Conservation (phyloP, 1,140 invertebrate species). For the Sycophaga agraensis region DNA sequence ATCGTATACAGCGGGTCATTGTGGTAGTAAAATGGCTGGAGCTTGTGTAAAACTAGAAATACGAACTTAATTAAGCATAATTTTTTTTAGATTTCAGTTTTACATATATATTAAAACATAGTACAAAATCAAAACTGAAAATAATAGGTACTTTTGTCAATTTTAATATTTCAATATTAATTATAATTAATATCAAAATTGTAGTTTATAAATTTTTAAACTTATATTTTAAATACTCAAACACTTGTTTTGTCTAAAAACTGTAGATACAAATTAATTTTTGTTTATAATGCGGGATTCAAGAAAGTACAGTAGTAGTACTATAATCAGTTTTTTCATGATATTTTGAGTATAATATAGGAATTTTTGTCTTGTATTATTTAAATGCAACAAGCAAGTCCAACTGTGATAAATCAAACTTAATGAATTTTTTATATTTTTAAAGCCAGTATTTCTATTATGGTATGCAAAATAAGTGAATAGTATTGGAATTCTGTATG, state of each 20-base stretch:
- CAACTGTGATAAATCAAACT: background rate
- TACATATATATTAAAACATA: background rate
- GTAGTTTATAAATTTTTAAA: background rate
- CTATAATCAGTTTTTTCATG: too few species aligned
- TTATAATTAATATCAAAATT: background rate
- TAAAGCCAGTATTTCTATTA: background rate
- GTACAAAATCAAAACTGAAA: background rate
- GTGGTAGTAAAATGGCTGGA: slow-evolving; percentile 70
- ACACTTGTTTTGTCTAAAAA: background rate
- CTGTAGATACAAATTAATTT: too few species aligned
- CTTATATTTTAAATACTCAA: background rate
- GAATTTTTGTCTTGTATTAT: too few species aligned
- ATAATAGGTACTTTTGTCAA: background rate
- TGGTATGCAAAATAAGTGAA: background rate
- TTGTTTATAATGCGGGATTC: too few species aligned
- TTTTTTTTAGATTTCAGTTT: too few species aligned
- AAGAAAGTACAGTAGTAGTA: too few species aligned
- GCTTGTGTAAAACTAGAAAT: slow-evolving; percentile 55
- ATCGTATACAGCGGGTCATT: slow-evolving; percentile 67
- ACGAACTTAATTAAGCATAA: slow-evolving; percentile 1
- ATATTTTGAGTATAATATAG: too few species aligned
- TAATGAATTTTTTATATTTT: background rate
- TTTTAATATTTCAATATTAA: background rate
- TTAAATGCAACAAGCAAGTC: background rate
- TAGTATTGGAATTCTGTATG: background rate